Evolutionary conservation across 2,113 vertebrate species (phyloP).

Genomic region (Corythaixoides concolor): DNA sequence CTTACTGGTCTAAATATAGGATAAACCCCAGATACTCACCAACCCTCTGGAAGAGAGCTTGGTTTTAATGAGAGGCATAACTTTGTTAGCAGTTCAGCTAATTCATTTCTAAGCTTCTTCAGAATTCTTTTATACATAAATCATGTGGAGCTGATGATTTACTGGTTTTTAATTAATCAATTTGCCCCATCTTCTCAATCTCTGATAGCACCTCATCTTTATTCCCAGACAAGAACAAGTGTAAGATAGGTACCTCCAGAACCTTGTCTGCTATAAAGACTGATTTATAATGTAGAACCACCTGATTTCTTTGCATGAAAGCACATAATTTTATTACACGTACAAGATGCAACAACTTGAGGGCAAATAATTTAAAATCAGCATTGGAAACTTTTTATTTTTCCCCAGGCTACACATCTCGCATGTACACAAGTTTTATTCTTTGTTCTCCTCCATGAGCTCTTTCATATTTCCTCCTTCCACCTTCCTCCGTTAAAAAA

Average conservation of each 20-base stretch:
- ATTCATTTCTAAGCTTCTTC: slow-evolving; percentile 51
- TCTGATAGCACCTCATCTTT: slow-evolving; percentile 4
- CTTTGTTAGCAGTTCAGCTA: slow-evolving; percentile 52
- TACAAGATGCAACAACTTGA: not conserved
- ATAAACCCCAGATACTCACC: slow-evolving; percentile 22
- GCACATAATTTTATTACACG: slow-evolving; percentile 2
- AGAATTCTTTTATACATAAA: slow-evolving; percentile 57
- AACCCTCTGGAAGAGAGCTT: slow-evolving; percentile 20
- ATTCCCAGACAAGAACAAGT: not conserved
- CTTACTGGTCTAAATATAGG: slow-evolving; percentile 46
- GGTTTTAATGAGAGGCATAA: slow-evolving; percentile 50
- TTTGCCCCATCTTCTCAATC: slow-evolving; percentile 48
- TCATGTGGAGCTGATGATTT: slow-evolving; percentile 49
- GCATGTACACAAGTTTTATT: not conserved
- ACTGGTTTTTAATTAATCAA: slow-evolving; percentile 57
- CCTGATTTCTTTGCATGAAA: not conserved
- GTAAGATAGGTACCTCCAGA: not conserved
- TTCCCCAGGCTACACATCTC: slow-evolving; percentile 10
- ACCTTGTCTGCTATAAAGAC: not conserved
- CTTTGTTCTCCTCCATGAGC: not conserved
- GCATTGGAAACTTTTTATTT: not conserved
- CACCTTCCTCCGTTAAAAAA: not conserved
- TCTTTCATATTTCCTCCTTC: not conserved
- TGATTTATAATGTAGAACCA: slow-evolving; percentile 25
- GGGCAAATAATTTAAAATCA: slow-evolving; percentile 46